Evolutionary conservation across 2,888 invertebrate species (phyloP).

Genomic region (Agrilus cyanescens): DNA sequence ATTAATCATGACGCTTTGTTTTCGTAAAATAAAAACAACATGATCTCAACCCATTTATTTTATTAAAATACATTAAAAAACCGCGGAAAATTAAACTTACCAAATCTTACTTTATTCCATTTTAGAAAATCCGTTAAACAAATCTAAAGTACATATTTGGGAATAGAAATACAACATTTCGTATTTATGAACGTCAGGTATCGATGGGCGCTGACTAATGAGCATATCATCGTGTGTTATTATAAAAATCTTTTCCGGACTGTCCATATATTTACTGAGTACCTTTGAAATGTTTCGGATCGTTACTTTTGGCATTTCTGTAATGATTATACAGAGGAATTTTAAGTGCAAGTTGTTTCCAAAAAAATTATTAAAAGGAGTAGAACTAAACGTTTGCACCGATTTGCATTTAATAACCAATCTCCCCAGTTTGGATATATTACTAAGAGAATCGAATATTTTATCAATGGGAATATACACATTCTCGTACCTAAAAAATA

Average conservation of each 20-base stretch:
- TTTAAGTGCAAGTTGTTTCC: constrained; percentile 1
- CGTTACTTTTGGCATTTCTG: constrained; percentile 3
- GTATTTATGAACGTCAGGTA: constrained; percentile 5
- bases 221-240: constrained; percentile 4
- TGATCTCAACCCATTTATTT: too few relatives aligned
- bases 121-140: constrained; percentile 5
- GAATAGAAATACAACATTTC: constrained; percentile 4
- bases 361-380: constrained; percentile 5
- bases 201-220: constrained; percentile 1
- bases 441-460: constrained; percentile 2
- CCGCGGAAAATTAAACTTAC: too few relatives aligned
- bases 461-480: constrained; percentile 6
- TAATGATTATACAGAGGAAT: constrained; percentile 5
- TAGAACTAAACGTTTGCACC: constrained; percentile 7
- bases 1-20: too few relatives aligned
- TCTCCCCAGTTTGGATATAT: constrained; percentile 6
- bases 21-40: too few relatives aligned
- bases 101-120: too few relatives aligned
- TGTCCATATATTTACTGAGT: neutral
- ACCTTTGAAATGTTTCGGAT: constrained; percentile 4
- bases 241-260: constrained; percentile 5
- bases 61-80: too few relatives aligned
- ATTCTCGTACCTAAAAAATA: too few relatives aligned
- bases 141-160: constrained; percentile 7
- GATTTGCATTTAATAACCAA: constrained; percentile 9